Conservation (phyloP, 2,797 vertebrate species). For the Aulostomus chinensis region DNA sequence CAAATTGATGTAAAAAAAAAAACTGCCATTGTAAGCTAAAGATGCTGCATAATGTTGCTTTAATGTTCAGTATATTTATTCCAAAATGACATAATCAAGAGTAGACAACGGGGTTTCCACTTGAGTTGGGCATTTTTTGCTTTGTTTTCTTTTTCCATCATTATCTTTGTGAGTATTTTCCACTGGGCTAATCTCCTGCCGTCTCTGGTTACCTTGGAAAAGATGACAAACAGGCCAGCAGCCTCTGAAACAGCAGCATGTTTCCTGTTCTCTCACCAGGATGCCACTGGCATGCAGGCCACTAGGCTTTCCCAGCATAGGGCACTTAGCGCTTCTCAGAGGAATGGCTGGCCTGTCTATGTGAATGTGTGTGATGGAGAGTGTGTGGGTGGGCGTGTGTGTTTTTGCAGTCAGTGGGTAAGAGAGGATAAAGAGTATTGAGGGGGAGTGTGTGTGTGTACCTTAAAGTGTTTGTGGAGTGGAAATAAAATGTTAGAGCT, state of each 20-base stretch:
- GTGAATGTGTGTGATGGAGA: slow-evolving; percentile 16
- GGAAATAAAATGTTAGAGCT: no score
- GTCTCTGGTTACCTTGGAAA: slow-evolving; percentile 76
- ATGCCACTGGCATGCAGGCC: slow-evolving; percentile 55
- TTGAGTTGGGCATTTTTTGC: slow-evolving; percentile 42
- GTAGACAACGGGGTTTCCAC: slow-evolving; percentile 61
- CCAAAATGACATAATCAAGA: slow-evolving; percentile 45
- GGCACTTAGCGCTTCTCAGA: slow-evolving; percentile 32
- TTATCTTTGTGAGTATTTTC: slow-evolving; percentile 76
- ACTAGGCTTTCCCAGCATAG: slow-evolving; percentile 68
- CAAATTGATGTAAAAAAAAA: no score
- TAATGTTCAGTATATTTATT: slow-evolving; percentile 11
- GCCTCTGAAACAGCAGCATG: slow-evolving; percentile 64
- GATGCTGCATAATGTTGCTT: no score
- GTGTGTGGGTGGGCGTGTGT: slow-evolving; percentile 33
- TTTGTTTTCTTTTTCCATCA: slow-evolving; percentile 65
- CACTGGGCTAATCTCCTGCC: slow-evolving; percentile 69
- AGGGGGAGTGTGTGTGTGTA: slow-evolving; percentile 2
- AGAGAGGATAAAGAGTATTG: slow-evolving; percentile 7
- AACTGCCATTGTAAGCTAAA: no score
- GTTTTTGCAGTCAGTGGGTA: no score
- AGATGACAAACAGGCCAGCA: slow-evolving; percentile 73
- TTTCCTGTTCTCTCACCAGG: slow-evolving; percentile 68
- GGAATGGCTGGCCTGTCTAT: slow-evolving; percentile 32
- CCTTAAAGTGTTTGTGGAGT: not conserved